A percentile compares a stretch with the other conserved stretches of the same genome.
Evolutionary conservation across 2,113 vertebrate genomes (phyloP).

Genomic region (Pseudorhombus dupliciocellatus): DNA sequence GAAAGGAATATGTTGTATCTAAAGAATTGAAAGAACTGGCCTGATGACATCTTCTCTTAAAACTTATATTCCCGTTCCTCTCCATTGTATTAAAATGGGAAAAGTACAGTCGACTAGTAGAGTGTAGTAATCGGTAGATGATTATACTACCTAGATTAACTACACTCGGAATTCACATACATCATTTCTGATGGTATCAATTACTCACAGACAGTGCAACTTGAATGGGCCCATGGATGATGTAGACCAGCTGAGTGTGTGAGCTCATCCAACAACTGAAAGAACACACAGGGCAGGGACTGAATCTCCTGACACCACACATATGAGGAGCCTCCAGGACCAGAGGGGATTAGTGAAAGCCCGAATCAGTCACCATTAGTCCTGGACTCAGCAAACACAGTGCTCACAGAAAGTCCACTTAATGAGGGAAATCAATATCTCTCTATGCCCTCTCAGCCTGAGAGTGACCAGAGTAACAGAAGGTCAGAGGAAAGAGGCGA

Average conservation of each 20-base stretch:
- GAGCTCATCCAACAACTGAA: constrained; percentile 93
- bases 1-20: not conserved
- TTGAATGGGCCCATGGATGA: constrained; percentile 93
- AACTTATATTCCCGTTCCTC: not conserved
- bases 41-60: constrained; percentile 11
- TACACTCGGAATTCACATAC: too few species aligned
- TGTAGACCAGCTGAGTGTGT: constrained; percentile 88
- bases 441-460: constrained; percentile 2
- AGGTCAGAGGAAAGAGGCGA: not conserved
- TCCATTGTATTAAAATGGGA: not conserved
- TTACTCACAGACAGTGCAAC: constrained; percentile 89
- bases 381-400: not conserved
- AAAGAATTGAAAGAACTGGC: constrained; percentile 9
- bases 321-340: not conserved
- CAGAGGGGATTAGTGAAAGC: not conserved
- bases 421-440: constrained; percentile 16
- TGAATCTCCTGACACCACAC: not conserved
- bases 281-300: constrained; percentile 22
- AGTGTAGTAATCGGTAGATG: too few species aligned
- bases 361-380: not conserved
- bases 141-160: too few species aligned
- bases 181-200: not conserved
- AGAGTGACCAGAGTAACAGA: not conserved
- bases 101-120: not conserved
- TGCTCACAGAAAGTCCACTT: not conserved